Evolutionary conservation across 1,140 invertebrate species (phyloP), one percentile per base, ranked within the genome.

Genomic region (Glossosoma conforme): DNA sequence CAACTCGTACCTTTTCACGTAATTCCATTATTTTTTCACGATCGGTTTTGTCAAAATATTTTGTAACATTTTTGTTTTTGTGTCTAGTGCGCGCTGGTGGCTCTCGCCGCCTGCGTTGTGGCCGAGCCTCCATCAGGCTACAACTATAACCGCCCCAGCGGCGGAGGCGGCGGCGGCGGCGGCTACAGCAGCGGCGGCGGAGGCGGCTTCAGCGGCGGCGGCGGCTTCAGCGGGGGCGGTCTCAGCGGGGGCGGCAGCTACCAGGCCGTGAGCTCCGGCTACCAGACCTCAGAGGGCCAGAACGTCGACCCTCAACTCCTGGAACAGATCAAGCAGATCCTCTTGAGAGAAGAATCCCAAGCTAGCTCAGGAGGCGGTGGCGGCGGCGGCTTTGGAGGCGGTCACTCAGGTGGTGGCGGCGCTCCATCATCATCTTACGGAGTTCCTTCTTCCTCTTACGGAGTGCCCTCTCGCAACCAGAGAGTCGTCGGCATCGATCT

Each of bases 321-420:
- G n/a, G 85, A 87, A 61, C 83, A 86, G 64, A 79, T 88, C 62
- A 78, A 83, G 54, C 79, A 85, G 62, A 86, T 87, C 64, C 75
- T 87, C 19, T 75, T 87, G 47, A 84, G 81, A 65, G 83, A 87
- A 68, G 85, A 88, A 62, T 67, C 74, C 19, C 68, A 65, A 52
- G 69, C 79, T 2, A 68, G 71, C 19, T 75, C 74, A 19, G 62
- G 63, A 1, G 56, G 57, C n/a, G 58, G 59, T 10, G 68, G 70
- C 6, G 69, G 72, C 19, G 67, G 71, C 35, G 68, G 70, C 2
- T 64, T 68, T 14, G 61, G 64, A 21, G 65, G 66, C 10, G 66
- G 67, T 46, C 65, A 64, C 21, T 66, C 67, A 13, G 65, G 66
- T 48, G 65, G 62, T n/a, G 69, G 70, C 18, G 67, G 70, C 30